These are phyloP conservation scores for Sebastes jordani DNA, from an alignment of 2,797 vertebrate genomes.

Conservation along the genomic window DNA sequence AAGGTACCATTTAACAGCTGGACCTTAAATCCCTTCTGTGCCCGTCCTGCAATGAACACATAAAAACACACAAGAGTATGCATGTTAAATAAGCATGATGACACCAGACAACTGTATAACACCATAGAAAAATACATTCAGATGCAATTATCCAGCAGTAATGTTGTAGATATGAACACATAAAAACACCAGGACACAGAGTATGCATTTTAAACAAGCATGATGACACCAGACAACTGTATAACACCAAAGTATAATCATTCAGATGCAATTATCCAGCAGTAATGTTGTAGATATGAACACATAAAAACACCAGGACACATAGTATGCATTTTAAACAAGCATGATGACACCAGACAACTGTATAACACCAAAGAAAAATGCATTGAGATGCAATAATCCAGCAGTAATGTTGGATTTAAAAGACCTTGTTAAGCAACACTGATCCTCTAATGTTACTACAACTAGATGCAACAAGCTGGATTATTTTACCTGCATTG, in stretches of 20 bases:
- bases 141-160: not conserved
- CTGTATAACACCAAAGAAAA: too few species aligned
- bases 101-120: not conserved
- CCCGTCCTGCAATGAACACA: slow-evolving; percentile 54
- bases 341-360: too few species aligned
- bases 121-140: not conserved
- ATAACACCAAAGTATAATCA: not conserved
- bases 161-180: slow-evolving; percentile 18
- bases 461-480: slow-evolving; percentile 21
- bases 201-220: not conserved
- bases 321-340: too few species aligned
- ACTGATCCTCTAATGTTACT: not conserved
- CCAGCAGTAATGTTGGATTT: not conserved
- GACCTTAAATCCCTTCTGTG: slow-evolving; percentile 53
- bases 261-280: not conserved
- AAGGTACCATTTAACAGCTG: slow-evolving; percentile 60
- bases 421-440: not conserved
- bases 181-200: not conserved
- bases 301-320: too few species aligned
- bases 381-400: too few species aligned
- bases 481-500: too few species aligned
- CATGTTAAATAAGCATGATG: not conserved
- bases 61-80: not conserved
- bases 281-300: too few species aligned
- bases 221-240: not conserved